Conservation (phyloP, 2,797 vertebrate genomes). For the Pseudochirops cupreus region DNA sequence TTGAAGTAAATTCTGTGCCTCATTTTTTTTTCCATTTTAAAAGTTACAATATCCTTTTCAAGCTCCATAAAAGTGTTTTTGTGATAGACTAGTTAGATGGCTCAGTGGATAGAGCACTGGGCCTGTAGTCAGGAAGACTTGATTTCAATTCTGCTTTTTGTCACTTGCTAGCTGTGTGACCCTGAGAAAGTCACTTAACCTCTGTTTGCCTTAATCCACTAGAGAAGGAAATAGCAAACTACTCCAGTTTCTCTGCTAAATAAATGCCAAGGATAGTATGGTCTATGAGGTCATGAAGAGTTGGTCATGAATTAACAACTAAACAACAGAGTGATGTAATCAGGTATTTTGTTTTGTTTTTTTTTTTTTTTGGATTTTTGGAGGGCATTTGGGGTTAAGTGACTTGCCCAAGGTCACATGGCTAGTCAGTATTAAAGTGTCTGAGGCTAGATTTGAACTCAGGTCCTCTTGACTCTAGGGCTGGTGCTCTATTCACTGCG, state of each 20-base stretch:
- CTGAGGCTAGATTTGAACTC: no score
- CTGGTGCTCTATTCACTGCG: no score
- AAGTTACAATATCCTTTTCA: constrained; percentile 44
- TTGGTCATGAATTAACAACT: neutral
- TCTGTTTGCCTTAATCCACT: neutral
- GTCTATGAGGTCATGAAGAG: neutral
- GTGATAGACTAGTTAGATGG: neutral
- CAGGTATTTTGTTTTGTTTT: neutral
- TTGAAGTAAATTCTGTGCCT: constrained; percentile 42
- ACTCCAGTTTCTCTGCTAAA: neutral
- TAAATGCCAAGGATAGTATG: neutral
- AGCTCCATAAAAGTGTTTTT: neutral
- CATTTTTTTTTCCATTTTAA: constrained; percentile 44
- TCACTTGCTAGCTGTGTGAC: neutral
- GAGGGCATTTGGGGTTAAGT: no score
- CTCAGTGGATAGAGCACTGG: neutral
- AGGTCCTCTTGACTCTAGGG: no score
- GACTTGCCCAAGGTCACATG: no score
- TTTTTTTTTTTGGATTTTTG: no score
- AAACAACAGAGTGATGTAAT: neutral
- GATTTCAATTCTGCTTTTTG: neutral
- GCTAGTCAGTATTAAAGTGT: no score
- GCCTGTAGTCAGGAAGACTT: neutral
- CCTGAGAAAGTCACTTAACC: neutral
- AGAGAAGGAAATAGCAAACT: neutral